Conservation (phyloP, 2,113 vertebrate genomes). For the Balaenoptera acutorostrata region DNA sequence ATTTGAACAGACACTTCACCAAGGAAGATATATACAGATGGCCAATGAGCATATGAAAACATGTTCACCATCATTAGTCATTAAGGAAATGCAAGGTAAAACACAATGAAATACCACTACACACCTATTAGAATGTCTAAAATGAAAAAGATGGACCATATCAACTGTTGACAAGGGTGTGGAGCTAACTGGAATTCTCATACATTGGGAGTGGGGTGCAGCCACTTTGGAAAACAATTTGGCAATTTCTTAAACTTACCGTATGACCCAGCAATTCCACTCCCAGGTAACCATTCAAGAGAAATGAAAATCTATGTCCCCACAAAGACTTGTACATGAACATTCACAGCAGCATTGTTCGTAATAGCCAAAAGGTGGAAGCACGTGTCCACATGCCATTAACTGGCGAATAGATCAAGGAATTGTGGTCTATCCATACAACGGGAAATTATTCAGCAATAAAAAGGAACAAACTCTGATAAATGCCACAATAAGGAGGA, state of each 20-base stretch:
- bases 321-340: not conserved
- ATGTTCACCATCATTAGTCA: not conserved
- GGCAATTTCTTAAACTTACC: not conserved
- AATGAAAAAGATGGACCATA: not conserved
- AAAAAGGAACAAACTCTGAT: not conserved
- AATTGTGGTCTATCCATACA: not conserved
- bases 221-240: not conserved
- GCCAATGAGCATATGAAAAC: not conserved
- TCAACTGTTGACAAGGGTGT: not conserved
- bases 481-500: fast-evolving
- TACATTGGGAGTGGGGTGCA: fast-evolving
- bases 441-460: not conserved
- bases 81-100: not conserved
- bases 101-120: not conserved
- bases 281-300: not conserved
- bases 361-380: too few species aligned
- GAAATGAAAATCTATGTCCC: not conserved
- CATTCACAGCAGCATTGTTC: not conserved
- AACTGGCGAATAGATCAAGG: too few species aligned
- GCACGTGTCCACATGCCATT: too few species aligned
- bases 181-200: not conserved
- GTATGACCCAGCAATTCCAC: not conserved
- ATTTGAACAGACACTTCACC: not conserved
- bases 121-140: fast-evolving
- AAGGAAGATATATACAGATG: not conserved